Evolutionary conservation across 2,113 vertebrate species (phyloP).

Genomic region (Amphilophus citrinellus): DNA sequence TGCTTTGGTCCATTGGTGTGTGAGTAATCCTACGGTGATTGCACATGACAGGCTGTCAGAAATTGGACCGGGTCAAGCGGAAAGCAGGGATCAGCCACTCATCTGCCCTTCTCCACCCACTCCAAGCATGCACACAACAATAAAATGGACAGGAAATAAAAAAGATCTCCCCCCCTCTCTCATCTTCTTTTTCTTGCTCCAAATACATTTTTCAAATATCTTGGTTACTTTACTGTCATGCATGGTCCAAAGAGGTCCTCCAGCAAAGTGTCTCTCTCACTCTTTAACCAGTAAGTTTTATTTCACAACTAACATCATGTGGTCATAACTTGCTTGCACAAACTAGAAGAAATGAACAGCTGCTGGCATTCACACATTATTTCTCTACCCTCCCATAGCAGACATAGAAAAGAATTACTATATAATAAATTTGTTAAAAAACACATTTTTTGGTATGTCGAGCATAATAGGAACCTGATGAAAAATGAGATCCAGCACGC

Average conservation of each 20-base stretch:
- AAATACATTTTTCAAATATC: background rate
- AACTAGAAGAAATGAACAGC: background rate
- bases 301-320: background rate
- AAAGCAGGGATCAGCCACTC: slow-evolving; percentile 84
- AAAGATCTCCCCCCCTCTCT: background rate
- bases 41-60: slow-evolving; percentile 87
- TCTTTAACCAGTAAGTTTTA: background rate
- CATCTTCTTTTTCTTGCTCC: background rate
- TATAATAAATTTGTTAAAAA: background rate
- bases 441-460: background rate
- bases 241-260: background rate
- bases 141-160: slow-evolving; percentile 41
- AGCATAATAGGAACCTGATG: background rate
- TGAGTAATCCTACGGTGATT: slow-evolving; percentile 79
- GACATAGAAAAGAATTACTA: background rate
- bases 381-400: background rate
- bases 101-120: slow-evolving; percentile 62
- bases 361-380: background rate
- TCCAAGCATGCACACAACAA: slow-evolving; percentile 34
- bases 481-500: background rate
- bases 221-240: background rate
- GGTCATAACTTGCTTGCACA: background rate
- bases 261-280: background rate
- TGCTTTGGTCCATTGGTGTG: slow-evolving; percentile 59
- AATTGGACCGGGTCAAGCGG: slow-evolving; percentile 79